Conservation (phyloP, 2,888 invertebrate genomes). For the Mesorhabditis spiculigera region DNA sequence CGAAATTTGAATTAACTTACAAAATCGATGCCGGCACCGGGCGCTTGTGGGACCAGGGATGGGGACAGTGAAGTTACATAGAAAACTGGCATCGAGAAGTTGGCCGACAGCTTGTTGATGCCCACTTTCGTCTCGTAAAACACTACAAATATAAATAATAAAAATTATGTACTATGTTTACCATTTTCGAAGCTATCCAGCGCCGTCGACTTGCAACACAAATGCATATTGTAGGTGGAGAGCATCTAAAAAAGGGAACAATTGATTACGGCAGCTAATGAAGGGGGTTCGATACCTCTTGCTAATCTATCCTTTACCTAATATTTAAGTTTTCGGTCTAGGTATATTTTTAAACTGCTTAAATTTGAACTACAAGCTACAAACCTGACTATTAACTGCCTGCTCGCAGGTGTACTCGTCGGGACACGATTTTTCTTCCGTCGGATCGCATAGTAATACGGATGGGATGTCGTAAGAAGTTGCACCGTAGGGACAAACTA, state of each 20-base stretch:
- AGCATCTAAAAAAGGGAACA: constrained; percentile 24
- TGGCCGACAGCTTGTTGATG: constrained; percentile 45
- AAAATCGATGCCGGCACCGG: constrained; percentile 39
- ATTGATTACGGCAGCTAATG: too few relatives aligned
- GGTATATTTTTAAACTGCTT: too few relatives aligned
- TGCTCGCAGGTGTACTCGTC: constrained; percentile 37
- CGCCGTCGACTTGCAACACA: constrained; percentile 42
- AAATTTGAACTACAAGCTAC: background rate
- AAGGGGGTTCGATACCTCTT: too few relatives aligned
- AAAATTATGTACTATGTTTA: constrained; percentile 6
- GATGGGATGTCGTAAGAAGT: constrained; percentile 43
- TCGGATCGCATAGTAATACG: constrained; percentile 41
- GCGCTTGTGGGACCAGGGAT: constrained; percentile 39
- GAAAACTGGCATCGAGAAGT: constrained; percentile 45
- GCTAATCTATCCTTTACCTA: too few relatives aligned
- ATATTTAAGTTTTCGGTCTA: too few relatives aligned
- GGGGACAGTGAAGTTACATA: constrained; percentile 45
- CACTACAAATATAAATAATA: constrained; percentile 21
- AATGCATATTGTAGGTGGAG: constrained; percentile 45
- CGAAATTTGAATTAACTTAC: constrained; percentile 16
- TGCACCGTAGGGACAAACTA: constrained; percentile 44
- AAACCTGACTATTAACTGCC: background rate
- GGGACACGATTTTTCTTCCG: constrained; percentile 41
- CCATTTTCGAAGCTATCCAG: constrained; percentile 44
- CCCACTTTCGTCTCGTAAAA: constrained; percentile 49